Conservation (phyloP, 2,888 invertebrate species). For the Galerucella calmariensis region DNA sequence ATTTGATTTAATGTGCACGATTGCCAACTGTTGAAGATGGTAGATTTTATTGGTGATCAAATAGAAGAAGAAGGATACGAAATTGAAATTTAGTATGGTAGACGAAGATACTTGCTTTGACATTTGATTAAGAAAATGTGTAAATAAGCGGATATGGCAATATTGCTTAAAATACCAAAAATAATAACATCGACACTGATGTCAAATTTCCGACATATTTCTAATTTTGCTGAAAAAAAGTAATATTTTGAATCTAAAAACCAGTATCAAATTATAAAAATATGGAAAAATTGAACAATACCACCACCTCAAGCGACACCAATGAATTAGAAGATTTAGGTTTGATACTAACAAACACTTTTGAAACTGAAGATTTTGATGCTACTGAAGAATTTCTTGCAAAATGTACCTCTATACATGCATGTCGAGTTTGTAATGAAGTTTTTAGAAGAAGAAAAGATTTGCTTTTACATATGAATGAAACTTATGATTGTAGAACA, state of each 20-base stretch:
- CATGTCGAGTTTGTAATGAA: conserved; percentile 29
- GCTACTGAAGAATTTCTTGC: conserved; percentile 28
- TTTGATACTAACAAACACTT: conserved; percentile 24
- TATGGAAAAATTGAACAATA: conserved; percentile 18
- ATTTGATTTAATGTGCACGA: neutral
- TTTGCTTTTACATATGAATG: conserved; percentile 25
- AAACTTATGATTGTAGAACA: conserved; percentile 29
- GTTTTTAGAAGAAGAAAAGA: conserved; percentile 24
- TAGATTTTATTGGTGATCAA: neutral
- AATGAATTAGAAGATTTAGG: conserved; percentile 14
- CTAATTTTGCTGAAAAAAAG: conserved; percentile 31
- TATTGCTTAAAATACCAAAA: conserved; percentile 16
- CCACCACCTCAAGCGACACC: conserved; percentile 4
- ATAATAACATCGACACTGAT: conserved; percentile 23
- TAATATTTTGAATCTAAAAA: conserved; percentile 7
- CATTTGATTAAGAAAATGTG: neutral
- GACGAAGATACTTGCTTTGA: neutral
- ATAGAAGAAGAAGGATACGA: neutral
- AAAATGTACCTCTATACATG: conserved; percentile 28
- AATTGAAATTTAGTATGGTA: neutral
- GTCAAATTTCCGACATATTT: conserved; percentile 35
- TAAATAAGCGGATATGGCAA: conserved; percentile 7
- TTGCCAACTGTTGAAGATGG: conserved; percentile 1
- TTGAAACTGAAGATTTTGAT: conserved; percentile 32
- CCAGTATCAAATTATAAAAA: neutral